These are phyloP conservation scores for Aphidoletes aphidimyza DNA, from an alignment of 2,888 invertebrate species.

Conservation along the genomic window DNA sequence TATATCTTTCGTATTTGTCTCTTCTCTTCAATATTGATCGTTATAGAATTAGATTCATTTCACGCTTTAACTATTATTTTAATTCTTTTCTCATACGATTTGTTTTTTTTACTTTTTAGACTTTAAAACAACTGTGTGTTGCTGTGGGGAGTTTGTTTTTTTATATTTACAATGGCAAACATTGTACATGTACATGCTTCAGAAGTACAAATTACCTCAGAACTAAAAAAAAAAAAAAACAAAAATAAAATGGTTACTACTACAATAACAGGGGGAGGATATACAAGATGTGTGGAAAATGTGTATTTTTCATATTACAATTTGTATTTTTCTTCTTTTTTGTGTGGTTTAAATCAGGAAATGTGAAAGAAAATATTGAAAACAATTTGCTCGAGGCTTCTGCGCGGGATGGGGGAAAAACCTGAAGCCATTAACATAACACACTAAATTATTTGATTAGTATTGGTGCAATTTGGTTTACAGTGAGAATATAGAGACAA, in stretches of 20 bases:
- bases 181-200: not conserved
- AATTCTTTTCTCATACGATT: no score
- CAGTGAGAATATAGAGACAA: not conserved
- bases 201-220: not conserved
- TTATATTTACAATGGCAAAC: conserved; percentile 5
- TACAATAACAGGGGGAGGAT: no score
- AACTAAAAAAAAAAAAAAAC: not conserved
- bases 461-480: not conserved
- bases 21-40: not conserved
- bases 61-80: no score
- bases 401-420: no score
- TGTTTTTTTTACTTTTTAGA: not conserved
- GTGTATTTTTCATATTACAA: no score
- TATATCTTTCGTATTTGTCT: not conserved
- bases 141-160: not conserved
- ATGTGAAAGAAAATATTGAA: no score
- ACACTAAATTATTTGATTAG: no score
- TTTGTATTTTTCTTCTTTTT: no score
- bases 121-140: not conserved
- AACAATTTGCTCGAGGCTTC: no score
- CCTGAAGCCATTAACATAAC: no score
- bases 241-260: no score
- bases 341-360: not conserved
- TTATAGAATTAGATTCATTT: not conserved
- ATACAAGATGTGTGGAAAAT: no score